Conservation (phyloP, 2,797 vertebrate species). For the Uromys caudimaculatus region DNA sequence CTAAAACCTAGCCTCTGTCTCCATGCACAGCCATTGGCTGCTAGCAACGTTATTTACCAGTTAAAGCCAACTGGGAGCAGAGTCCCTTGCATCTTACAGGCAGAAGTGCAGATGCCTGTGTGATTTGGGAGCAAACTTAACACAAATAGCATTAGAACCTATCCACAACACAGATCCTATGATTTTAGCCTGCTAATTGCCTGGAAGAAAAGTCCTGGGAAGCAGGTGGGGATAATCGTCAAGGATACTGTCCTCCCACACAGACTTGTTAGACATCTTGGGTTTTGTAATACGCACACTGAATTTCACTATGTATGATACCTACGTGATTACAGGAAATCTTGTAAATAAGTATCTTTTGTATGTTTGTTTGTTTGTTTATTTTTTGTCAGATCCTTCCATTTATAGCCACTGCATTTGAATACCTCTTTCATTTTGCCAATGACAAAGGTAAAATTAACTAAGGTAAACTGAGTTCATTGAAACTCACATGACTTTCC, state of each 20-base stretch:
- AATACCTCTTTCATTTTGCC: neutral
- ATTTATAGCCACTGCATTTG: neutral
- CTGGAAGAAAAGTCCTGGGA: neutral
- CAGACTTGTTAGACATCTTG: neutral
- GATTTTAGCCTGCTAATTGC: neutral
- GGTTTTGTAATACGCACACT: neutral
- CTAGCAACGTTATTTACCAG: no score
- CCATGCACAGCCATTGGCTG: no score
- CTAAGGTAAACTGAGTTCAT: neutral
- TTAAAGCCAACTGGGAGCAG: no score
- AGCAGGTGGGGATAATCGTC: neutral
- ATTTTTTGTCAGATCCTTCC: neutral
- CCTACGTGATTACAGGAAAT: neutral
- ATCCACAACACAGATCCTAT: no score
- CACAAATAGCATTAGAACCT: no score
- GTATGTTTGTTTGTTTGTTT: no score
- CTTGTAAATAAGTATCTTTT: fast-evolving
- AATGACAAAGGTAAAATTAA: neutral
- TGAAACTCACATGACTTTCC: neutral
- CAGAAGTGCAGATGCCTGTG: no score
- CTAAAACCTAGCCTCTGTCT: no score
- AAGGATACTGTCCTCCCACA: no score
- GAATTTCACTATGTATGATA: neutral
- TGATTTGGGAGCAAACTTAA: no score
- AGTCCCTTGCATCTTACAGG: no score